Evolutionary conservation across 2,797 vertebrate genomes (phyloP).

Genomic region (Phoebastria nigripes): DNA sequence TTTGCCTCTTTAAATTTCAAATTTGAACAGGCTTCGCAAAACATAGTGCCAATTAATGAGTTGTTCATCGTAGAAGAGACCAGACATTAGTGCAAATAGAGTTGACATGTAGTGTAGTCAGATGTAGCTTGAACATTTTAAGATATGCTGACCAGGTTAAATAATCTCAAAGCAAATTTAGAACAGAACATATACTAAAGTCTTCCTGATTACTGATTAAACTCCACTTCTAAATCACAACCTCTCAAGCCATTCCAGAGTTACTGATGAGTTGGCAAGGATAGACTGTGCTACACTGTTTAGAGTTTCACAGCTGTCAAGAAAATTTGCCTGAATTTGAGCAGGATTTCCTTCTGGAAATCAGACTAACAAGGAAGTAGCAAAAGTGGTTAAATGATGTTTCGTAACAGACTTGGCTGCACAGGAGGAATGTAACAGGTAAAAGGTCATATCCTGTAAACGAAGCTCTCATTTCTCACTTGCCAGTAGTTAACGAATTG

Average conservation of each 20-base stretch:
- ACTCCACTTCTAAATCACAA: neutral
- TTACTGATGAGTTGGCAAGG: neutral
- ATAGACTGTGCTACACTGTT: neutral
- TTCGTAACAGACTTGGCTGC: neutral
- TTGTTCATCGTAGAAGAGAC: neutral
- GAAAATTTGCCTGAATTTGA: constrained; percentile 33
- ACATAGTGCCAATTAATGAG: neutral
- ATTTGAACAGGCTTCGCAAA: neutral
- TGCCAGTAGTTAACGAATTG: neutral
- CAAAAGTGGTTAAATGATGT: neutral
- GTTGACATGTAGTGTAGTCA: neutral
- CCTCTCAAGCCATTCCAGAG: neutral
- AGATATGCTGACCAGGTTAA: neutral
- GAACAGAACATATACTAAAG: neutral
- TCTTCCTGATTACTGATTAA: neutral
- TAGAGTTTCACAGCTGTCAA: constrained; percentile 30
- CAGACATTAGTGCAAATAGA: neutral
- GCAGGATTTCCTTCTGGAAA: constrained; percentile 28
- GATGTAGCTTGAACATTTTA: neutral
- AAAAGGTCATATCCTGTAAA: constrained; percentile 21
- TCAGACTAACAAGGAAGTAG: neutral
- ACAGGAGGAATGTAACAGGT: neutral
- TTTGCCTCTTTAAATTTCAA: neutral
- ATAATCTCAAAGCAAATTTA: constrained; percentile 8
- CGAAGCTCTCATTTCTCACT: neutral